Evolutionary conservation across 2,797 vertebrate genomes (phyloP).

Genomic region (Paguma larvata): DNA sequence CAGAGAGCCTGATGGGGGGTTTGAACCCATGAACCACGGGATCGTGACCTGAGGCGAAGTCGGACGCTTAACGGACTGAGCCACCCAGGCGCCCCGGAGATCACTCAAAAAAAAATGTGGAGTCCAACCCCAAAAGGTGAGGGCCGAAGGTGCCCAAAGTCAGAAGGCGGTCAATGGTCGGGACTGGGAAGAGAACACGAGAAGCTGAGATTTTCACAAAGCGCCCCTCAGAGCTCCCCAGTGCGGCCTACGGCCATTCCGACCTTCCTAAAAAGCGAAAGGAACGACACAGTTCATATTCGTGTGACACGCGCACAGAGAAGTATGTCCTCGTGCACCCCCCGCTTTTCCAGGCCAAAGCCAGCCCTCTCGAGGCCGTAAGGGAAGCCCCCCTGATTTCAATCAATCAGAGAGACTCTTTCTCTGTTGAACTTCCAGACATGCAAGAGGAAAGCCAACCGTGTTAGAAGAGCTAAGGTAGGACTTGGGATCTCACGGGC

Average conservation of each 20-base stretch:
- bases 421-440: not conserved
- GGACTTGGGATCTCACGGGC: rapidly evolving
- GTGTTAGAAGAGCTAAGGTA: not conserved
- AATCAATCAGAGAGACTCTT: not conserved
- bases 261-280: not conserved
- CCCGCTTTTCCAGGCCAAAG: not conserved
- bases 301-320: not conserved
- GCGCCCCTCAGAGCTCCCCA: not conserved
- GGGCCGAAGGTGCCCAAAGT: not conserved
- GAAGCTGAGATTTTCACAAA: too few relatives aligned
- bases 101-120: not conserved
- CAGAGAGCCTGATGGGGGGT: too few relatives aligned
- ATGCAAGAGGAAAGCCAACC: not conserved
- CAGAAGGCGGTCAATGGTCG: not conserved
- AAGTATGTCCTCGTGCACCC: not conserved
- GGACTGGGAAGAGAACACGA: not conserved
- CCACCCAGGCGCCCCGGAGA: not conserved
- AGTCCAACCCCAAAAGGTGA: not conserved
- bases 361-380: not conserved
- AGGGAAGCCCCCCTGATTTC: not conserved
- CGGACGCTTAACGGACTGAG: too few relatives aligned
- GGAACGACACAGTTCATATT: rapidly evolving
- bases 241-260: not conserved
- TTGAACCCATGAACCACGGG: too few relatives aligned
- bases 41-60: too few relatives aligned